Conservation (phyloP, 2,113 vertebrate species). For the Solea solea region DNA sequence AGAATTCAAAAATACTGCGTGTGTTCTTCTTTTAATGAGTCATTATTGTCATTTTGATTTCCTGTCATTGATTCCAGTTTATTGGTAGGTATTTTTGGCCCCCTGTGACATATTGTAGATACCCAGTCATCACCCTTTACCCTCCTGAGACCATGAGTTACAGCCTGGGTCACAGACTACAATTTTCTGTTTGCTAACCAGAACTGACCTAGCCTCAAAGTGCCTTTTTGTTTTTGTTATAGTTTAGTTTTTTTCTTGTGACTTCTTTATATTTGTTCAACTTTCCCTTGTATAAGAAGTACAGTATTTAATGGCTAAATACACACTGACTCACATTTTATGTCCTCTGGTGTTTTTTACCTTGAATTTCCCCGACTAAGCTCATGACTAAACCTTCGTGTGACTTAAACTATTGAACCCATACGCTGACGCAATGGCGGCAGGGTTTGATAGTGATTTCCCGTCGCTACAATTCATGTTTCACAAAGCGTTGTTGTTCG, state of each 20-base stretch:
- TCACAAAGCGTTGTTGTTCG: background rate
- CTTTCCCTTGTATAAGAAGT: background rate
- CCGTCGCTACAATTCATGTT: background rate
- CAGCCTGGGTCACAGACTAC: constrained; percentile 48
- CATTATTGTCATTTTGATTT: constrained; percentile 44
- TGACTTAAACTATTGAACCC: constrained; percentile 22
- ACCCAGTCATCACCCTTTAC: constrained; percentile 41
- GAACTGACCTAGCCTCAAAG: constrained; percentile 33
- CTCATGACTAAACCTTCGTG: background rate
- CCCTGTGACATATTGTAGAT: constrained; percentile 60
- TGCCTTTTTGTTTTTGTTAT: background rate
- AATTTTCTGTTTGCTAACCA: constrained; percentile 45
- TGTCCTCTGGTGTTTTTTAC: constrained; percentile 1
- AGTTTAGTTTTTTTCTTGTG: background rate
- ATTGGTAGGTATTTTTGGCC: constrained; percentile 38
- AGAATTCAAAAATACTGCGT: background rate
- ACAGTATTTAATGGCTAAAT: background rate
- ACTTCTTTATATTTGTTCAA: background rate
- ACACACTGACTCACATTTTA: background rate
- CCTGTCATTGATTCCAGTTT: constrained; percentile 47
- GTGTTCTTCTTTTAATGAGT: background rate
- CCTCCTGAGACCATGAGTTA: constrained; percentile 53
- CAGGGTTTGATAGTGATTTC: background rate
- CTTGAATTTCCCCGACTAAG: background rate
- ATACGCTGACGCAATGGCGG: background rate